Evolutionary conservation across 2,888 invertebrate species (phyloP), one percentile per base, ranked within the genome.

Genomic region (Drosophila falleni): DNA sequence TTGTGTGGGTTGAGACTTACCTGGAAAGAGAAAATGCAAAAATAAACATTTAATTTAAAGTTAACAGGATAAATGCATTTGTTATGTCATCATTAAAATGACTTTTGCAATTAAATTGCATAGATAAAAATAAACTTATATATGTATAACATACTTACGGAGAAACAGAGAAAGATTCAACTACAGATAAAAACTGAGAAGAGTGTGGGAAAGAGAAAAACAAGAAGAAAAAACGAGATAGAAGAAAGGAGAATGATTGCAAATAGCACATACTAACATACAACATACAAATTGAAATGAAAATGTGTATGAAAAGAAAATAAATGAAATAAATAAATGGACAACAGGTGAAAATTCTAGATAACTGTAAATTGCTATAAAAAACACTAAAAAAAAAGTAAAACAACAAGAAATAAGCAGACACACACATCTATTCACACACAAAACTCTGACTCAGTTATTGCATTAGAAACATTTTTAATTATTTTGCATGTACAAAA

Each of bases 261-360:
- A 46, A 69, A n/a, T 51, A 10, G n/a, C 19, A 50, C 9, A 47
- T 23, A 33, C 13, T 3, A 29, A 29, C 3, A 29, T 23, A 53
- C n/a, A 67, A 65, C 51, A 58, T 60, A 51, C 46, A 44, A 49
- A 49, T 41, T 39, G 49, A 62, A 62, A 33, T 56, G 35, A 41
- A 55, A 39, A n/a, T 42, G 2, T 5, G n/a, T 15, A 15, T 19
- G 39, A 19, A 29, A 42, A 11, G 6, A 10, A 13, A 64, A 54
- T 33, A 47, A 55, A 47, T 59, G 23, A 60, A 46, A 42, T 70
- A 64, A 61, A 58, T 41, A 70, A 70, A 70, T 44, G 56, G 44
- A 60, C 61, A 65, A 39, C 66, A 62, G 66, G 59, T 70, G 50
- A 75, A 71, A 71, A 64, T 66, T 13, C 26, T 29, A 59, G 67